Conservation (phyloP, 1,140 invertebrate genomes). For the Mamestra configurata region DNA sequence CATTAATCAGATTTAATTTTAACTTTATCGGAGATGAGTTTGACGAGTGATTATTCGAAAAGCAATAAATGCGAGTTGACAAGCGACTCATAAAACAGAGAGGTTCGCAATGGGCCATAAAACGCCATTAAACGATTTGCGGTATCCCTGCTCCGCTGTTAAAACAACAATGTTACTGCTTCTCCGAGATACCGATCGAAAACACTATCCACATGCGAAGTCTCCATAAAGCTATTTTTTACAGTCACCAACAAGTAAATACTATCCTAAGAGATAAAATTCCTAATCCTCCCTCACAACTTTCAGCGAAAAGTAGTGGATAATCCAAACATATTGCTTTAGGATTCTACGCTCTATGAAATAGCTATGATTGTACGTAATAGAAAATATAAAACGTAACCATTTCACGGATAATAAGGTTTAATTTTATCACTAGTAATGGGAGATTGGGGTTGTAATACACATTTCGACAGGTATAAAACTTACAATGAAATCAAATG, state of each 20-base stretch:
- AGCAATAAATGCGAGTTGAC: constrained; percentile 65
- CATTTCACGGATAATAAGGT: background rate
- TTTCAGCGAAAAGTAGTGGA: constrained; percentile 39
- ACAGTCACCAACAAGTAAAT: constrained; percentile 41
- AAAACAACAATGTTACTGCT: constrained; percentile 72
- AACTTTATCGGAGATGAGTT: constrained; percentile 43
- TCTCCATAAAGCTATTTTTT: constrained; percentile 50
- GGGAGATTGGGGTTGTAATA: constrained; percentile 14
- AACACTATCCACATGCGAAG: constrained; percentile 37
- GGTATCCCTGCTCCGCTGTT: constrained; percentile 66
- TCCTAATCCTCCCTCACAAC: constrained; percentile 44
- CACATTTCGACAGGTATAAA: constrained; percentile 49
- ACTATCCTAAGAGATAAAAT: constrained; percentile 45
- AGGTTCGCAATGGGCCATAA: constrained; percentile 76
- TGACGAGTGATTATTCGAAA: constrained; percentile 62
- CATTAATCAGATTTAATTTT: constrained; percentile 32
- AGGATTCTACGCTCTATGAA: constrained; percentile 35
- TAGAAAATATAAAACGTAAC: constrained; percentile 29
- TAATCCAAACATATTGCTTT: constrained; percentile 45
- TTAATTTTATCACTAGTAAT: constrained; percentile 10
- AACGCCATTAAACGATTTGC: constrained; percentile 74
- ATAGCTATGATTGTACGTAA: constrained; percentile 15
- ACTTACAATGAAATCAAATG: constrained; percentile 53
- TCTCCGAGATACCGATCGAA: constrained; percentile 48
- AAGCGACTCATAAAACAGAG: constrained; percentile 69